phyloP scores from a whole-genome alignment of 1,140 invertebrate genomes.

The Drusus annulatus region DNA sequence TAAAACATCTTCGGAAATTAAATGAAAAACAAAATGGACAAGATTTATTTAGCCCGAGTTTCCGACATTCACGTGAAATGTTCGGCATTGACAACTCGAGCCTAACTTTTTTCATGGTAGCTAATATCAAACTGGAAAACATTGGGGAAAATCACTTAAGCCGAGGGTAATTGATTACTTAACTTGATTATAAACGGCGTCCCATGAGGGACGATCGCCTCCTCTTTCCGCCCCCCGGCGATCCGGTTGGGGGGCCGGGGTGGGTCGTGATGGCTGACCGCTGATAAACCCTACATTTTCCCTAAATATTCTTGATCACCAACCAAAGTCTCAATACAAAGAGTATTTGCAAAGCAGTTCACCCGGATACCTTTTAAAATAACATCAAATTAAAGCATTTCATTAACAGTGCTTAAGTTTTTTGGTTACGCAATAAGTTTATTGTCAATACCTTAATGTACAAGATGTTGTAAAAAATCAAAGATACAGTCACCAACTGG shows the following conservation, averaged over 20 bases:
- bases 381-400: too few relatives aligned
- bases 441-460: too few relatives aligned
- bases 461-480: too few relatives aligned
- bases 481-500: too few relatives aligned
- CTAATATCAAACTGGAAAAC: constrained; percentile 43
- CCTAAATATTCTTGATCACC: constrained; percentile 27
- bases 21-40: constrained; percentile 27
- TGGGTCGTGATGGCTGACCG: constrained; percentile 32
- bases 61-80: constrained; percentile 14
- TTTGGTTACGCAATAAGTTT: too few relatives aligned
- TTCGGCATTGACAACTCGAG: constrained; percentile 20
- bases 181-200: constrained; percentile 50
- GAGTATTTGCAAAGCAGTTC: too few relatives aligned
- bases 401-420: too few relatives aligned
- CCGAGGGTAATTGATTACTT: constrained; percentile 51
- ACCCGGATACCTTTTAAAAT: too few relatives aligned
- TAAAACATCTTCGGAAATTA: constrained; percentile 30
- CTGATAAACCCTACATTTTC: constrained; percentile 44
- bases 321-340: too few relatives aligned
- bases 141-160: constrained; percentile 43
- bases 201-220: constrained; percentile 8
- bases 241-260: too few relatives aligned
- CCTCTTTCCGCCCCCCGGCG: not conserved
- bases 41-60: constrained; percentile 25
- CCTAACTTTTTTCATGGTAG: constrained; percentile 22